A percentile compares a stretch with the other conserved stretches of the same genome.
phyloP scores from a whole-genome alignment of 2,797 vertebrate species.

The Adrianichthys oophorus region DNA sequence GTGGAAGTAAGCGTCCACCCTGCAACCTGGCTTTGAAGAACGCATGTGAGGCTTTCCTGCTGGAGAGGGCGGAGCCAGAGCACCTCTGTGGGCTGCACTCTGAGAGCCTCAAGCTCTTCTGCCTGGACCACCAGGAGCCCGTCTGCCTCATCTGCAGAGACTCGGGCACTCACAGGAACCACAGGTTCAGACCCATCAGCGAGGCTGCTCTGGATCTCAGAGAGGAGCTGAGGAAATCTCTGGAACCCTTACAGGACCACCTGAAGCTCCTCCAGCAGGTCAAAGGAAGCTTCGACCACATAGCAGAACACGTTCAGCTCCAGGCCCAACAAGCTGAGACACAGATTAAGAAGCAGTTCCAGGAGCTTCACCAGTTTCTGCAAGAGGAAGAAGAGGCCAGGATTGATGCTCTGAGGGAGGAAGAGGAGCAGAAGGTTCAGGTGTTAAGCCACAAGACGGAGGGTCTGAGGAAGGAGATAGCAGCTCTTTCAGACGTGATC shows the following conservation, averaged over 20 bases:
- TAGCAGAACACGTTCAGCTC: conserved; percentile 1
- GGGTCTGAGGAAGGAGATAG: conserved; percentile 20
- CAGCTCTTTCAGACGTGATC: conserved; percentile 16
- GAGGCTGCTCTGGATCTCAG: conserved; percentile 6
- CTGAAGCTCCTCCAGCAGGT: not conserved
- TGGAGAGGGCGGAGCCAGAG: not conserved
- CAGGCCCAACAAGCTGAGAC: conserved; percentile 1
- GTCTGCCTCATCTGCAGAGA: conserved; percentile 18
- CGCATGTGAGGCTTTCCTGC: conserved; percentile 16
- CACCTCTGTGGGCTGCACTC: conserved; percentile 5
- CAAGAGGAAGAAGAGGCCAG: conserved; percentile 39
- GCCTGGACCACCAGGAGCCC: conserved; percentile 7
- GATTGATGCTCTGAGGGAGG: conserved; percentile 30
- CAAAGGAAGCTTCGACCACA: not conserved
- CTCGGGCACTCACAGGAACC: not conserved
- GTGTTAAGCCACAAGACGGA: conserved; percentile 7
- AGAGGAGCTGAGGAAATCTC: conserved; percentile 1
- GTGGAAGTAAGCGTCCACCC: not conserved
- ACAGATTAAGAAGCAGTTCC: not conserved
- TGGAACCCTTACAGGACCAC: not conserved
- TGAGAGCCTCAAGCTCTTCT: conserved; percentile 21
- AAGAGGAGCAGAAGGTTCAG: conserved; percentile 32
- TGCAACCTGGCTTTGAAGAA: conserved; percentile 18
- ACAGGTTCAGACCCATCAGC: conserved; percentile 4
- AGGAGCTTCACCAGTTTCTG: conserved; percentile 28